These are phyloP conservation scores for Ciconia nigra DNA, from an alignment of 2,797 vertebrate genomes.

Conservation along the genomic window DNA sequence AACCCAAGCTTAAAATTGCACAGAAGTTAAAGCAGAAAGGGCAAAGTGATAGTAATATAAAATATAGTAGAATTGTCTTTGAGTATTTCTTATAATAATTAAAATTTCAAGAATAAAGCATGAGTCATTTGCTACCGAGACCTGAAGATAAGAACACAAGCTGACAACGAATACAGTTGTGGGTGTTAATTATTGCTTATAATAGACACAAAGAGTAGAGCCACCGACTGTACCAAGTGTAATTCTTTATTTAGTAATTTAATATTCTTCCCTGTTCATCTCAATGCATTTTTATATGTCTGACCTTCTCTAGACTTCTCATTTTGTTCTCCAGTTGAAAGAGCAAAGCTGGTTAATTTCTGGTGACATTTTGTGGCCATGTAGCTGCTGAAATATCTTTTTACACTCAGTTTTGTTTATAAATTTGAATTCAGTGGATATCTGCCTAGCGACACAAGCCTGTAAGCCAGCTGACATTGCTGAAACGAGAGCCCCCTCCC, in stretches of 20 bases:
- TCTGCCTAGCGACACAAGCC: not conserved
- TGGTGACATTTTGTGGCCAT: constrained; percentile 27
- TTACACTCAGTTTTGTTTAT: constrained; percentile 18
- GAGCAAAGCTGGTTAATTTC: constrained; percentile 51
- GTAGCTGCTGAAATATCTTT: not conserved
- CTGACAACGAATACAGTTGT: not conserved
- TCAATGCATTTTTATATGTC: constrained; percentile 63
- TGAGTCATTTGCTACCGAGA: not conserved
- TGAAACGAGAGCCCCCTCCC: not conserved
- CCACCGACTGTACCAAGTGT: not conserved
- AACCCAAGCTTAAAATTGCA: not conserved
- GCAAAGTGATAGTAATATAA: not conserved
- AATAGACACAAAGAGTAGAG: constrained; percentile 21
- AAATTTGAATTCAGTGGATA: not conserved
- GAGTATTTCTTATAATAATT: not conserved
- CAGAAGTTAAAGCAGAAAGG: not conserved
- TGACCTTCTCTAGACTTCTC: constrained; percentile 62
- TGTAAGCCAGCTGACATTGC: not conserved
- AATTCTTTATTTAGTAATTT: constrained; percentile 54
- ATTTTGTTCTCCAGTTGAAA: constrained; percentile 55
- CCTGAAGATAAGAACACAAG: not conserved
- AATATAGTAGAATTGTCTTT: not conserved
- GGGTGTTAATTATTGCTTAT: constrained; percentile 36
- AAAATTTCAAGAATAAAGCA: not conserved
- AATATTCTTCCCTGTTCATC: constrained; percentile 48